Base-by-base conservation (phyloP, 2,888 invertebrate species). In the Melanargia galathea region DNA sequence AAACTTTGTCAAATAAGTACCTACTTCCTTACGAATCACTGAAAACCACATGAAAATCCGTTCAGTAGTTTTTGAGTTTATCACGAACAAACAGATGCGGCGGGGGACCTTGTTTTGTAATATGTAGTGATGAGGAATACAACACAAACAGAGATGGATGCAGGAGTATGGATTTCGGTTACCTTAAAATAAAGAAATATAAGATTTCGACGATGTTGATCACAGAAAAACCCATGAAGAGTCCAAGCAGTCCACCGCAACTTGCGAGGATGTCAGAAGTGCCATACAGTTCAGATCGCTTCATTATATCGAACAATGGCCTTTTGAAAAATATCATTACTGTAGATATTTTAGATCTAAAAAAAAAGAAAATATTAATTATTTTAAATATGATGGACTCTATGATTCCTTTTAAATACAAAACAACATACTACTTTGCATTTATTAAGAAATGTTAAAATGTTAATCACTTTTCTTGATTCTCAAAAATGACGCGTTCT, bases 211-310 rank as follows among this genome's bases (percentile, higher is more conserved):
- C 90, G 8, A 93, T 84, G 22, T 93, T 93, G 13, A 93, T 79
- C 59, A 93, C 87, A 1, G 93, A 93, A 76, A 93, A 93, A 11
- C 93, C 93, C 78, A 93, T 92, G 78, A 93, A 93, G 0, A 93
- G 79, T 7, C 93, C 94, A 18, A 95, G 84, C 0, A 95, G 81
- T 70, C 94, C 94, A 11, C 94, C 94, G 73, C 93, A 93, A 79
- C 94, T 94, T 69, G 94, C 94, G 38, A 94, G 82, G 76, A 95
- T 94, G 75, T 94, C 94, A 0, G 93, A 93, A 65, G 90, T 91
- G 2, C 94, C 94, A 73, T 93, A 94, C n/a, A 95, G 81, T 72
- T 95, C 94, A 0, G 94, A 93, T n/a, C 94, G 89, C 38, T 93
- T 92, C 0, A 93, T 93, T 0, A 94, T 93, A 16, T 94, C 91